phyloP scores from a whole-genome alignment of 2,797 vertebrate species.

The Lithobates sylvaticus region DNA sequence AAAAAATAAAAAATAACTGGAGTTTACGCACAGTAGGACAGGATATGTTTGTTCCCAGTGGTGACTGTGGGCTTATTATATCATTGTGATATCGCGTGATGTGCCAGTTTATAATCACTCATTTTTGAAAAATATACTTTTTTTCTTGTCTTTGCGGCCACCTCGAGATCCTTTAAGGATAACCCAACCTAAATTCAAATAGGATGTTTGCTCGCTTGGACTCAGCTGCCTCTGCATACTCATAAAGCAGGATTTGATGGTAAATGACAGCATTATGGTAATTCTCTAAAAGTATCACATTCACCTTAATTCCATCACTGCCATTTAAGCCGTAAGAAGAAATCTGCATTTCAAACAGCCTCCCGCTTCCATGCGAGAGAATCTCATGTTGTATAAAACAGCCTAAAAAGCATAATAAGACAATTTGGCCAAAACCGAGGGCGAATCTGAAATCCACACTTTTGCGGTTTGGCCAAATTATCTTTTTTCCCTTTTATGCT shows the following conservation, averaged over 20 bases:
- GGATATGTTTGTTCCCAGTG: too few relatives aligned
- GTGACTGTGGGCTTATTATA: too few relatives aligned
- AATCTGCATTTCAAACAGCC: conserved; percentile 20
- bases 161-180: conserved; percentile 15
- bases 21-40: too few relatives aligned
- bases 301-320: conserved; percentile 12
- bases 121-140: not conserved
- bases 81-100: too few relatives aligned
- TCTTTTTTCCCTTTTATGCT: conserved; percentile 48
- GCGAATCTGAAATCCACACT: conserved; percentile 53
- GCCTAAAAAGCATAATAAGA: conserved; percentile 20
- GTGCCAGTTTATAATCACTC: too few relatives aligned
- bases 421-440: not conserved
- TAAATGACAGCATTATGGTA: not conserved
- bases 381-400: not conserved
- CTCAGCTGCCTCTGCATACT: not conserved
- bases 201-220: not conserved
- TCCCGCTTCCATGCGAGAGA: not conserved
- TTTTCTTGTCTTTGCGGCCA: not conserved
- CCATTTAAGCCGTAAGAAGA: not conserved
- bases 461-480: conserved; percentile 55
- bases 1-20: too few relatives aligned
- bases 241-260: not conserved
- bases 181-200: not conserved
- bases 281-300: conserved; percentile 7